phyloP scores from a whole-genome alignment of 2,113 vertebrate species.

The Sporophila hypoxantha region DNA sequence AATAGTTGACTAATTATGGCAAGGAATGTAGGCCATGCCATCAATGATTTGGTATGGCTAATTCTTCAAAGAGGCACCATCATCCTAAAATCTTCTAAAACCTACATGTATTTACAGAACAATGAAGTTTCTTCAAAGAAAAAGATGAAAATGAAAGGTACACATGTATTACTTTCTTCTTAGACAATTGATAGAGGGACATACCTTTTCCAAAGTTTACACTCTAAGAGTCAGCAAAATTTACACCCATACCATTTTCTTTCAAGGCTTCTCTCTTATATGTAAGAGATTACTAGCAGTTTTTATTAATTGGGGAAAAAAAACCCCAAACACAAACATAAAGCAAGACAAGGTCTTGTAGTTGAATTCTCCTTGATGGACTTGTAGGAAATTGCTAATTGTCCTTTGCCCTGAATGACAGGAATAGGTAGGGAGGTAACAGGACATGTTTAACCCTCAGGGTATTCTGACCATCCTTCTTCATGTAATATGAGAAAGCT shows the following conservation, averaged over 20 bases:
- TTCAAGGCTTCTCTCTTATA: neutral
- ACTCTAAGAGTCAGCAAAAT: neutral
- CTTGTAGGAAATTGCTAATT: slow-evolving; percentile 30
- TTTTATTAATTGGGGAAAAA: neutral
- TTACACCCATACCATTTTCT: neutral
- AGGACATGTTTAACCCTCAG: slow-evolving; percentile 16
- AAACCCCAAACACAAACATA: neutral
- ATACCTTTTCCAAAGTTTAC: neutral
- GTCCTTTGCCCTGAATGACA: slow-evolving; percentile 29
- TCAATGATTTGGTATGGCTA: neutral
- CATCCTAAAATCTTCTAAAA: neutral
- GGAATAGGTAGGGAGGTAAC: neutral
- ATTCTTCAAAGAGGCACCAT: neutral
- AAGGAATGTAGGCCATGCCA: neutral
- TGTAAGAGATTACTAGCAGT: neutral
- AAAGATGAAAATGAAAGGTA: neutral
- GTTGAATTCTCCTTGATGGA: neutral
- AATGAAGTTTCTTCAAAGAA: neutral
- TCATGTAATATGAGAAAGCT: slow-evolving; percentile 11
- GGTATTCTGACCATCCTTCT: slow-evolving; percentile 6
- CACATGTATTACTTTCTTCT: neutral
- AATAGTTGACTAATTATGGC: neutral
- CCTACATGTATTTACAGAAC: neutral
- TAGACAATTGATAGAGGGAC: neutral
- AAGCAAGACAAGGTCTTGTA: neutral